Base-by-base conservation (phyloP, 2,888 invertebrate genomes). In the Drosophila meridiana region DNA sequence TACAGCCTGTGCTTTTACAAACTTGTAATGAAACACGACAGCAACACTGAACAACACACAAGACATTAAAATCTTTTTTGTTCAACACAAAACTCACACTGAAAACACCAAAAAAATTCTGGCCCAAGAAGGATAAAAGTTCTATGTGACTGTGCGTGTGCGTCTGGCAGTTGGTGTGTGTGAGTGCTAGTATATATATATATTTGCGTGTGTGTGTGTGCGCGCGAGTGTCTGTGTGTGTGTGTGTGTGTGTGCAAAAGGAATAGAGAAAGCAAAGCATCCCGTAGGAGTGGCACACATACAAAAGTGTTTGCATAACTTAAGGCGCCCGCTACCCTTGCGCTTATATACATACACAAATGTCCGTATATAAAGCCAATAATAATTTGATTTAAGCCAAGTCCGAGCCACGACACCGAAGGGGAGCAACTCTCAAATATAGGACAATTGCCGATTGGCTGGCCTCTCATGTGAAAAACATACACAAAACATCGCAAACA, bases 261-360 rank as follows among this genome's bases (percentile, higher is more conserved):
- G 87, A 84, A 84, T 84, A 84, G 83, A 86, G 83, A 84, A 83
- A 84, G 86, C 82, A 83, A 86, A 84, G 83, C 83, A 84, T 86
- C 83, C 83, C 73, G 83, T 75, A 84, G 84, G 84, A 84, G 84
- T 84, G 87, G 87, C 84, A 74, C 84, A 81, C 82, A 75, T 77
- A 83, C 77, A 81, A 86, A 81, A 87, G 82, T 84, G 84, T 87
- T 84, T 84, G 84, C 84, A 84, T 84, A 87, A 84, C 84, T 87
- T 84, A 82, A 80, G 67, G 73, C 80, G 55, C 56, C 58, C 73
- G 57, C 57, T 60, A 53, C 43, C 62, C 59, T 52, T 36, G 32
- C 20, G 20, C 13, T n/a, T 40, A 43, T 45, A 43, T 26, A 13
- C 59, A 55, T 20, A 47, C 48, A 9, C 30, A 42, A 30, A 14